Evolutionary conservation across 1,140 invertebrate genomes (phyloP), one percentile per base, ranked within the genome.

Genomic region (Zaprionus capensis): DNA sequence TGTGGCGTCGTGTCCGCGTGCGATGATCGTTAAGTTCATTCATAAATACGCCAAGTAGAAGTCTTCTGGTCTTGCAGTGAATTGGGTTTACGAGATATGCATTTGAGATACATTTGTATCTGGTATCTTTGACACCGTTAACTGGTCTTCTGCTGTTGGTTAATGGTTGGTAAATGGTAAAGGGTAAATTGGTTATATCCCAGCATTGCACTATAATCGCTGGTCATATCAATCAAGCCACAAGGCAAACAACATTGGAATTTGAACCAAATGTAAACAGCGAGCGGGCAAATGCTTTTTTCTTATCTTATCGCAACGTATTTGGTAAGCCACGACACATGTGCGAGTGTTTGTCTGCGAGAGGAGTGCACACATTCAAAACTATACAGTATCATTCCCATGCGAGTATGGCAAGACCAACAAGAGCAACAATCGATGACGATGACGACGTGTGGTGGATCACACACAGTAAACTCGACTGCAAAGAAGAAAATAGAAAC

Each of bases 221-320:
- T 36, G 20, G 34, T 53, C 53, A 58, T 71, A 76, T 76, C 77
- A 64, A 80, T 80, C 78, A 80, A 68, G 62, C 69, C 64, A 72
- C 28, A 76, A 72, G 64, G 58, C 77, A 80, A 80, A 80, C 59
- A 80, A 14, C 46, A 79, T 61, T 76, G 51, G 36, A 58, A 67
- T 44, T 61, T 69, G 61, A 64, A 65, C 38, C 51, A 31, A 62
- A 59, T 69, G 74, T 80, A 77, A 80, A 80, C 61, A 80, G 36
- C 41, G 22, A 53, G 20, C 28, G 22, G 17, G 63, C 49, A 46
- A 56, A 66, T 28, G 56, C 20, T 51, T 34, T 20, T 63, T 44
- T 64, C 57, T 76, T 78, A 78, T 78, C 76, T 78, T 78, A 78
- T 78, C 72, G 15, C 26, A 41, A 38, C 17, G 36, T 64, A 44